Evolutionary conservation across 92 coral and sea anemone species (phyloP).

Genomic region (Zoanthus sociatus): DNA sequence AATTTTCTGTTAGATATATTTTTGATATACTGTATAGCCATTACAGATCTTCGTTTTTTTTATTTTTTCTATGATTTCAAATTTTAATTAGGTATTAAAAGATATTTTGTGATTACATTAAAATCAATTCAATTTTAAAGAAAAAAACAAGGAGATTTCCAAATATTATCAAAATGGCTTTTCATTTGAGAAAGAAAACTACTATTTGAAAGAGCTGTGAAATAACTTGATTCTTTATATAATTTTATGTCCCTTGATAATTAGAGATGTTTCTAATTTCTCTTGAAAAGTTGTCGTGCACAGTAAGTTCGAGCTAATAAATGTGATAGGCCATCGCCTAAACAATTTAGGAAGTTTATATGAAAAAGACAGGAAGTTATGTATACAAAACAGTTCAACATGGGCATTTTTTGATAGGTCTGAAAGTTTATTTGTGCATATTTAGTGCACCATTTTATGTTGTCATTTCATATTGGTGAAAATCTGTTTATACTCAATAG

Average conservation of each 20-base stretch:
- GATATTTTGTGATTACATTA: not conserved
- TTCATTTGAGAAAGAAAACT: not conserved
- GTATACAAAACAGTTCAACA: not conserved
- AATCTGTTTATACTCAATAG: not conserved
- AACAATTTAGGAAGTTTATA: not conserved
- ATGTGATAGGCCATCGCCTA: not conserved
- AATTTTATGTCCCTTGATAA: not conserved
- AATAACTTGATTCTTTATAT: not conserved
- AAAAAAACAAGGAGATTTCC: not conserved
- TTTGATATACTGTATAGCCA: not conserved
- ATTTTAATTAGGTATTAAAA: not conserved
- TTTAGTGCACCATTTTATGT: not conserved
- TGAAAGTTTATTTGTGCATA: not conserved
- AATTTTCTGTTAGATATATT: not conserved
- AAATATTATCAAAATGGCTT: not conserved
- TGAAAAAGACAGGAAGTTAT: not conserved
- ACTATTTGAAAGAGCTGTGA: not conserved
- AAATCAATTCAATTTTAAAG: not conserved
- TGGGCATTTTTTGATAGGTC: not conserved
- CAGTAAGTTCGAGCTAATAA: slow-evolving; percentile 8
- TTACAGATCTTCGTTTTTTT: not conserved
- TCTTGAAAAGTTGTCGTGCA: not conserved
- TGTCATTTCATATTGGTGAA: not conserved
- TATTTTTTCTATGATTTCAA: not conserved
- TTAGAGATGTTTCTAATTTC: not conserved